Base-by-base conservation (phyloP, 1,140 invertebrate genomes). In the Aphis craccivora region DNA sequence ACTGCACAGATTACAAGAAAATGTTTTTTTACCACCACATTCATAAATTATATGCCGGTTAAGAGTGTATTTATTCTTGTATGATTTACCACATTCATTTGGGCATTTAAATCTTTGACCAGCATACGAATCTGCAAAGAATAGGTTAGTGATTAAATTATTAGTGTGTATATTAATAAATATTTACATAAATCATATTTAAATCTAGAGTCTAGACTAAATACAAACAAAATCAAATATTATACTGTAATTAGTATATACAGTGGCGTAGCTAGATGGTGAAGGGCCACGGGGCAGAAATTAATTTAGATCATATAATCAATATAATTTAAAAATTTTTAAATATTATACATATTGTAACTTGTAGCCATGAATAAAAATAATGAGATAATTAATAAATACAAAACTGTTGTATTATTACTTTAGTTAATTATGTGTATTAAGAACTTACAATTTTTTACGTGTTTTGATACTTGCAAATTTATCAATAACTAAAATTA, bases 11-110 rank as follows among this genome's bases (percentile, higher is more conserved):
- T 94, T 20, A 48, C 94, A 94, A 25, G 8, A 76, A 37, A 94
- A 94, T 35, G 55, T 11, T n/a, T 90, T 93, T 86, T 93, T 93
- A 53, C 91, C 93, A 11, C 94, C 94, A 76, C 94, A 94, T 60
- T 94, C 93, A 60, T 93, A 94, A 45, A 55, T 83, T 45, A 51
- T 20, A 84, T 94, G 94, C 14, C n/a, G 6, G 5, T 48, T 81
- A 14, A 93, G 53, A 18, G 37, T 45, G 6, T 87, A 87, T 40
- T 86, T 87, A 37, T 88, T 67, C 60, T 93, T 93, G 53, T 93
- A 87, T 23, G 89, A 86, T 90, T 90, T 81, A 93, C 91, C 91
- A 37, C 93, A 93, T n/a, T 55, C 20, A 0, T 55, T 93, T 18
- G 84, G 84, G 18, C 93, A 93, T 9, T 5, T 30, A 60, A 83